These are phyloP conservation scores for Oenanthe melanoleuca DNA, from an alignment of 2,113 vertebrate species.

Conservation along the genomic window DNA sequence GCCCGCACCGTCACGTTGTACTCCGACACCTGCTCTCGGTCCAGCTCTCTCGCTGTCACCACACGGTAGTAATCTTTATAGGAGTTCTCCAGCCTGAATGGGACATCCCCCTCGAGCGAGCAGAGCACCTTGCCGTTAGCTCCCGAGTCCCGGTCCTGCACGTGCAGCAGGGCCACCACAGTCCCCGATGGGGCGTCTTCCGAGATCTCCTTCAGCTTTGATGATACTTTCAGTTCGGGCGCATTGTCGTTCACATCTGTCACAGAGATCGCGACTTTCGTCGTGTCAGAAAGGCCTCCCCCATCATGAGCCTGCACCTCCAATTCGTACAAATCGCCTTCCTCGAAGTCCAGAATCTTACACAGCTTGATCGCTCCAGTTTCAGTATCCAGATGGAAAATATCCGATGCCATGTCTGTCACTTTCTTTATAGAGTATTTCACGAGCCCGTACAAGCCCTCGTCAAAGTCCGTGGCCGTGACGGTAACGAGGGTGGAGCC, in stretches of 20 bases:
- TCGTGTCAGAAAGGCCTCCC: accelerated
- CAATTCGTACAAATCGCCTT: accelerated
- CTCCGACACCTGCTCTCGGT: neutral
- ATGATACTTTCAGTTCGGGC: too few relatives aligned
- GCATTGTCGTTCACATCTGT: conserved; percentile 45
- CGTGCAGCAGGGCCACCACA: accelerated
- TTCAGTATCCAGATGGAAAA: neutral
- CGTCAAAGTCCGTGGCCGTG: accelerated
- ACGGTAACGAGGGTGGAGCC: accelerated
- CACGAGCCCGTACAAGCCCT: accelerated
- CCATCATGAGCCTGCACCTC: neutral
- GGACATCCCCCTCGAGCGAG: too few relatives aligned
- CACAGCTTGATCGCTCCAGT: neutral
- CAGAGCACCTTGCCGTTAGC: too few relatives aligned
- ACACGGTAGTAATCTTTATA: too few relatives aligned
- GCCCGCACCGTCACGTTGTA: conserved; percentile 43
- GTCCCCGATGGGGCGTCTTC: accelerated
- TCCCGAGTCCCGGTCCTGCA: neutral
- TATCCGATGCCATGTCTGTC: too few relatives aligned
- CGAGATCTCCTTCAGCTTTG: neutral
- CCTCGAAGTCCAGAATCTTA: neutral
- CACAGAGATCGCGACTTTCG: accelerated
- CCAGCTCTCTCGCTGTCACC: neutral
- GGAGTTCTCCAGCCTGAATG: too few relatives aligned
- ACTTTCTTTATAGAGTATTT: too few relatives aligned